Base-by-base conservation (phyloP, 2,888 invertebrate genomes). In the Esperia sulphurella region DNA sequence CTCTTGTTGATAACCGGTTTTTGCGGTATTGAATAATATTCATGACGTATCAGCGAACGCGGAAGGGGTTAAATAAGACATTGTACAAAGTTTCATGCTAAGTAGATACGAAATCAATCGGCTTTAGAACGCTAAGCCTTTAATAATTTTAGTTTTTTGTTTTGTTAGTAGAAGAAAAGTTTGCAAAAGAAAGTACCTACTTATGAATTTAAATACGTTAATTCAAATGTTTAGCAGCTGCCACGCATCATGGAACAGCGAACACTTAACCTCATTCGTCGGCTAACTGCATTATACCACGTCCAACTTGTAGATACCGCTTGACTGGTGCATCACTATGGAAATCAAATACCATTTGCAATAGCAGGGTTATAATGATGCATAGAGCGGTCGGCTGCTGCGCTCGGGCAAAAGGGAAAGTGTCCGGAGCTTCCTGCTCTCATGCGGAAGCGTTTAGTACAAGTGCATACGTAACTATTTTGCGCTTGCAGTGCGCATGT, bases 331-430 rank as follows among this genome's bases (percentile, higher is more conserved):
- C 46, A 46, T 48, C 49, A 41, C 49, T 60, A 43, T 42, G 47
- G 46, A 29, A 42, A 52, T 50, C 54, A 54, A 62, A 58, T 59
- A 56, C 52, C 47, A 55, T 50, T 69, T 44, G 44, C 58, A 65
- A 70, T 61, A 64, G 78, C 61, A 54, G 79, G 74, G 62, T 83
- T 75, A 79, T 79, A 79, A 58, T 74, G 76, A 76, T 82, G 81
- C 79, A 80, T 79, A 75, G 71, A 67, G 75, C 68, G 68, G 71
- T 76, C 73, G 83, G 84, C 86, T 86, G 86, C 86, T 86, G 87
- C 83, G 83, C 81, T 66, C 79, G 70, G 83, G 85, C 83, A 86
- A 89, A 88, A 88, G 87, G 85, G 88, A 89, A 89, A 89, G 88
- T 88, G 83, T 68, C 69, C 66, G 71, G 67, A 54, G 78, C 79